Percentiles rank a stretch among this genome's conserved stretches.
phyloP scores from a whole-genome alignment of 2,888 invertebrate genomes.

The Mimachlamys varia region DNA sequence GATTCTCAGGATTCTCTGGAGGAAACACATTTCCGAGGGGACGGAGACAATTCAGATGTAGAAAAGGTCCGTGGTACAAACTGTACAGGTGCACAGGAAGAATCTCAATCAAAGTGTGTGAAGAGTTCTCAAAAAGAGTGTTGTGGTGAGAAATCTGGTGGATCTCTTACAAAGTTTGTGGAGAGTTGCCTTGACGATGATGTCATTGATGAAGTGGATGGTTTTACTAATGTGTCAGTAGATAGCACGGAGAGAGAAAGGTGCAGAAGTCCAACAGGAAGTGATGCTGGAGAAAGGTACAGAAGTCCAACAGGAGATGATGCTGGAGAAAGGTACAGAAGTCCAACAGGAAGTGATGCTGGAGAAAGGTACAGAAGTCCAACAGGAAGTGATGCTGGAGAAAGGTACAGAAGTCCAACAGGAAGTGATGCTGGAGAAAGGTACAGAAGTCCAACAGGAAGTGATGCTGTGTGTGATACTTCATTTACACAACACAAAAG shows the following conservation, averaged over 20 bases:
- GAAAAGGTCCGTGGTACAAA: background rate
- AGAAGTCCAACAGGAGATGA: too few relatives aligned
- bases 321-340: background rate
- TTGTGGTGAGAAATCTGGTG: too few relatives aligned
- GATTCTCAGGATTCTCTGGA: conserved; percentile 36
- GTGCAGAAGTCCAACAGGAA: background rate
- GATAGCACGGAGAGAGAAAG: background rate
- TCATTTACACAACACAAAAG: background rate
- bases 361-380: background rate
- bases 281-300: background rate
- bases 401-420: background rate
- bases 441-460: background rate
- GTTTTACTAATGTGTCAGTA: background rate
- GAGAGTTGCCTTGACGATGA: background rate
- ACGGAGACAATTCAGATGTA: background rate
- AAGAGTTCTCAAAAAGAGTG: too few relatives aligned
- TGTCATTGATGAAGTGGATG: background rate
- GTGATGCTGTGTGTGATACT: background rate
- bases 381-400: too few relatives aligned
- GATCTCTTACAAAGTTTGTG: background rate
- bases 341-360: too few relatives aligned
- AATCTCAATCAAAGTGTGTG: background rate
- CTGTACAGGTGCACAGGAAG: background rate
- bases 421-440: too few relatives aligned
- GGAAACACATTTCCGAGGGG: background rate